Conservation (phyloP, 2,113 vertebrate species). For the Spea bombifrons region DNA sequence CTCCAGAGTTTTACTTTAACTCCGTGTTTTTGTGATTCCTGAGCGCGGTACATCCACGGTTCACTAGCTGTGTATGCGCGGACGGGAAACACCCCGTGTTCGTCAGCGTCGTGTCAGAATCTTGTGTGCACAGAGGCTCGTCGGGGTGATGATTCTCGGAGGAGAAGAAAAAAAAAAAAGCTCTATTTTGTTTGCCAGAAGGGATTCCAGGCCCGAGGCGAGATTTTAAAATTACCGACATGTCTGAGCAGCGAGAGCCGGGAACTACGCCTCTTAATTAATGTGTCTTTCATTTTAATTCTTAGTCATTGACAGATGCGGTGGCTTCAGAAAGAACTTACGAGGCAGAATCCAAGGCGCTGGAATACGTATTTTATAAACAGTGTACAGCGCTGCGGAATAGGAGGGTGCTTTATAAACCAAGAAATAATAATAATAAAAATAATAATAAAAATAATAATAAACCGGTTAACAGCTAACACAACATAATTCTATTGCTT, state of each 20-base stretch:
- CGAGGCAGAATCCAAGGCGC: not conserved
- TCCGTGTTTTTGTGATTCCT: not conserved
- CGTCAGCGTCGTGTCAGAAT: not conserved
- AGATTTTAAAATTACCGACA: not conserved
- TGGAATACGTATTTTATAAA: no score
- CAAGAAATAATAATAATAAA: no score
- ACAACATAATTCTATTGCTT: no score
- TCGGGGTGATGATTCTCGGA: constrained; percentile 20
- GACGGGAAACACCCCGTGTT: constrained; percentile 13
- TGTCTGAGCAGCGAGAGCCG: constrained; percentile 26
- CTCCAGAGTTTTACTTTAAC: not conserved
- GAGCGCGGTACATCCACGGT: not conserved
- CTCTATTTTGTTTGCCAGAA: constrained; percentile 29
- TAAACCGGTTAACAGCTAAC: no score
- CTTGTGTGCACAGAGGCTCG: constrained; percentile 18
- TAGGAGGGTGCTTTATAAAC: no score
- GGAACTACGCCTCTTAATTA: constrained; percentile 34
- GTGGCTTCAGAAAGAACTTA: not conserved
- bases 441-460: no score
- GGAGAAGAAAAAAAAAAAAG: constrained; percentile 2
- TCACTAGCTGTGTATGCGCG: not conserved
- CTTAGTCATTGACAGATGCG: constrained; percentile 13
- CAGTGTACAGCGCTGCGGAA: no score
- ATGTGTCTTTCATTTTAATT: not conserved
- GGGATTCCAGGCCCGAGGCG: constrained; percentile 19